Evolutionary conservation across 92 coral and sea anemone genomes (phyloP).

Genomic region (Pocillopora meandrina): DNA sequence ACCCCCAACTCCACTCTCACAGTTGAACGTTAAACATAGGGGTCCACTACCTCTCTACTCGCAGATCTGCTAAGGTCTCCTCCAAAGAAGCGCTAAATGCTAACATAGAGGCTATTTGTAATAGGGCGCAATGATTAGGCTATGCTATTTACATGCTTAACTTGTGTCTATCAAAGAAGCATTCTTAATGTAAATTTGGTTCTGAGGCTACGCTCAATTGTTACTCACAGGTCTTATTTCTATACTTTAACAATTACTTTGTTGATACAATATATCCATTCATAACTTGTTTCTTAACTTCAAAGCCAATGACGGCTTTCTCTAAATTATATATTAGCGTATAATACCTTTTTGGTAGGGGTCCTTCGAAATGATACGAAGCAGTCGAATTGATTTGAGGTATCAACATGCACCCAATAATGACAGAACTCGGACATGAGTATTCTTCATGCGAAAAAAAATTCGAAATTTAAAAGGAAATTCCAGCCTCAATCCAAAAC

Average conservation of each 20-base stretch:
- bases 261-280: neutral
- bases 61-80: too few relatives aligned
- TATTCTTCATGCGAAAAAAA: too few relatives aligned
- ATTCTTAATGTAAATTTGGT: neutral
- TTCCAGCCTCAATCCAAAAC: too few relatives aligned
- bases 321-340: neutral
- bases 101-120: neutral
- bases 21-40: too few relatives aligned
- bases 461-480: too few relatives aligned
- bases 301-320: neutral
- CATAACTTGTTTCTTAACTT: neutral
- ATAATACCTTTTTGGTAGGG: neutral
- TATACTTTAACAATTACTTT: neutral
- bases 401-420: too few relatives aligned
- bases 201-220: neutral
- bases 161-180: neutral
- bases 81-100: too few relatives aligned
- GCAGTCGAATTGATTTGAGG: neutral
- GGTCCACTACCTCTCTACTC: too few relatives aligned
- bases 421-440: too few relatives aligned
- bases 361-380: constrained; percentile 2
- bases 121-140: neutral
- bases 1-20: too few relatives aligned
- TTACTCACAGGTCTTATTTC: neutral
- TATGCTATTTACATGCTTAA: neutral